These are phyloP conservation scores for Lithophane leautieri DNA, from an alignment of 2,888 invertebrate species.

Conservation along the genomic window DNA sequence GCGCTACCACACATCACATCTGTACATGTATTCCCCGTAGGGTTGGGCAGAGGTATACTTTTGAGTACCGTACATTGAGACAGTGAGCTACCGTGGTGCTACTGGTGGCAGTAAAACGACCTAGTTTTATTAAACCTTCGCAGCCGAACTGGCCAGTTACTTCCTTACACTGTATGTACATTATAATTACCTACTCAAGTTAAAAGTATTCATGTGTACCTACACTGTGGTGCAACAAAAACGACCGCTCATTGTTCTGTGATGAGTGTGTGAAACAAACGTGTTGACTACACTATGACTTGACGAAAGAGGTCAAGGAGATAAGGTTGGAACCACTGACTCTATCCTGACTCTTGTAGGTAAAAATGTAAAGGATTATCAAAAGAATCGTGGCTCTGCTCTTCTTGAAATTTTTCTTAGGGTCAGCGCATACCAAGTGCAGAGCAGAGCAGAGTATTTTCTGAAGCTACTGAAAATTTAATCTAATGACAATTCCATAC, in stretches of 20 bases:
- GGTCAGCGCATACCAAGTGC: too few species aligned
- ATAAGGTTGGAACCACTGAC: not conserved
- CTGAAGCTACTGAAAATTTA: too few species aligned
- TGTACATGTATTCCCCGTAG: too few species aligned
- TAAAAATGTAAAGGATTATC: too few species aligned
- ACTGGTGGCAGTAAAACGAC: not conserved
- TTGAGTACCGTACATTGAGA: not conserved
- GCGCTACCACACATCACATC: too few species aligned
- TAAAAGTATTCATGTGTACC: slow-evolving; percentile 57
- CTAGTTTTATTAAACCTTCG: slow-evolving; percentile 2
- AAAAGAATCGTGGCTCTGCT: too few species aligned
- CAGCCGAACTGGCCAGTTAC: not conserved
- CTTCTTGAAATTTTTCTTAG: too few species aligned
- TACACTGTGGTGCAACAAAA: slow-evolving; percentile 33
- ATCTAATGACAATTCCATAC: too few species aligned
- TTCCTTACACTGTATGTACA: slow-evolving; percentile 23
- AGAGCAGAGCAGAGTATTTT: too few species aligned
- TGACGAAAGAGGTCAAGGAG: slow-evolving; percentile 22
- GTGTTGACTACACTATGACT: not conserved
- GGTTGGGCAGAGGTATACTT: too few species aligned
- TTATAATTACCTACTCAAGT: slow-evolving; percentile 40
- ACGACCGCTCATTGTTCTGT: slow-evolving; percentile 39
- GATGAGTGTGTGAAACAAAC: slow-evolving; percentile 31
- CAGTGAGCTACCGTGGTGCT: not conserved
- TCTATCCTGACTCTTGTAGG: not conserved